These are phyloP conservation scores for Venturia canescens DNA, from an alignment of 1,140 invertebrate genomes.

Conservation along the genomic window DNA sequence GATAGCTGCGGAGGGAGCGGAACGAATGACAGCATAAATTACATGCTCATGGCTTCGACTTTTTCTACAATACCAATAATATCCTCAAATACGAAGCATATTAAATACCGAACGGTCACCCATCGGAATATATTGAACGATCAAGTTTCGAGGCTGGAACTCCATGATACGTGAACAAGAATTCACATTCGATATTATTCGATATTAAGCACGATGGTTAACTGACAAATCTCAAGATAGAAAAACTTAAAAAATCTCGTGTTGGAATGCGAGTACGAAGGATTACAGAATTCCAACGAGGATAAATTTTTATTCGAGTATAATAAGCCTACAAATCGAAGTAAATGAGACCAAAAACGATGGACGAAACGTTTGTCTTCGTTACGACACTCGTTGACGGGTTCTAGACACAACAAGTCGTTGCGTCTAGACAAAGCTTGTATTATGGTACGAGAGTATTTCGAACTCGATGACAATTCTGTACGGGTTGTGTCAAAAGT, in stretches of 20 bases:
- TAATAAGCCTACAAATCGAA: not conserved
- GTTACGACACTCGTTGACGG: not conserved
- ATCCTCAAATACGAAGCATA: too few relatives aligned
- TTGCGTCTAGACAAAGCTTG: conserved; percentile 31
- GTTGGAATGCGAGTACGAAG: not conserved
- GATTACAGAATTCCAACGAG: not conserved
- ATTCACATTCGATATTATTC: too few relatives aligned
- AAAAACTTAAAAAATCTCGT: not conserved
- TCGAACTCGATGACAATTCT: not conserved
- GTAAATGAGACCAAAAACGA: conserved; percentile 13
- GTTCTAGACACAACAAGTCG: conserved; percentile 35
- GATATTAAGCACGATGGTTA: too few relatives aligned
- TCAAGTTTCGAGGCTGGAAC: too few relatives aligned
- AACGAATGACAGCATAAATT: too few relatives aligned
- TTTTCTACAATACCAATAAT: too few relatives aligned
- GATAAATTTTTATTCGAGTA: not conserved
- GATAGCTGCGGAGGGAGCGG: too few relatives aligned
- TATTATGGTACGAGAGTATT: not conserved
- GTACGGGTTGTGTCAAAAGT: not conserved
- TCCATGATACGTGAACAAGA: too few relatives aligned
- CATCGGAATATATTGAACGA: too few relatives aligned
- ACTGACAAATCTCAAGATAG: too few relatives aligned
- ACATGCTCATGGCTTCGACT: too few relatives aligned
- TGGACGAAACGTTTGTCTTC: not conserved
- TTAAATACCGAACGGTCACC: too few relatives aligned